Evolutionary conservation across 2,797 vertebrate genomes (phyloP).

Genomic region (Sebastes dallii): DNA sequence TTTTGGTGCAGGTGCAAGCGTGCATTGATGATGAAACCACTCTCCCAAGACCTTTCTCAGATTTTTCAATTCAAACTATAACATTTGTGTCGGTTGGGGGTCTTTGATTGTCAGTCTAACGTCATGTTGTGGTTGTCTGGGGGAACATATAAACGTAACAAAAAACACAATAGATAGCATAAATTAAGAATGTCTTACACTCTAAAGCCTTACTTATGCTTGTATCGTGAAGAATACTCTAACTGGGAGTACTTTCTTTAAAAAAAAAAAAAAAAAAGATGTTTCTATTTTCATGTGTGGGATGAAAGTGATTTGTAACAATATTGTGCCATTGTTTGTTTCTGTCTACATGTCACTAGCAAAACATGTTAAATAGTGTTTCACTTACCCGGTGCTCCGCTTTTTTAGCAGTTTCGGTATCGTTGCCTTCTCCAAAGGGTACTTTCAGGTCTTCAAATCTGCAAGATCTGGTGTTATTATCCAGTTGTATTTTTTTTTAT

Average conservation of each 20-base stretch:
- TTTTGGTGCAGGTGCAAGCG: not conserved
- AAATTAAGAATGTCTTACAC: constrained; percentile 42
- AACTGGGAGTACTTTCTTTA: constrained; percentile 34
- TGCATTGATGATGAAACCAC: constrained; percentile 32
- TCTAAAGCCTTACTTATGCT: constrained; percentile 75
- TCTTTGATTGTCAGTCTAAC: constrained; percentile 25
- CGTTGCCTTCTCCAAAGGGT: constrained; percentile 60
- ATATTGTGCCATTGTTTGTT: constrained; percentile 67
- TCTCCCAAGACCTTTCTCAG: constrained; percentile 10
- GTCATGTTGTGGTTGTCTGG: constrained; percentile 37
- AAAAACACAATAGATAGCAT: constrained; percentile 28
- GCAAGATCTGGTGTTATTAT: constrained; percentile 43
- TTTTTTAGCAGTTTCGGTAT: constrained; percentile 46
- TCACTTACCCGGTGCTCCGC: constrained; percentile 64
- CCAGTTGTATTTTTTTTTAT: constrained; percentile 35
- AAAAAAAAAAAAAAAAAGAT: not conserved
- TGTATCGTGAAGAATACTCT: constrained; percentile 54
- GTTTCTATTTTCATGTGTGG: constrained; percentile 50
- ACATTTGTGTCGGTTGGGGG: constrained; percentile 21
- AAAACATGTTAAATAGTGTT: constrained; percentile 52
- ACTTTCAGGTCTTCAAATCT: constrained; percentile 61
- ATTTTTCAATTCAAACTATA: not conserved
- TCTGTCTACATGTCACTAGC: constrained; percentile 46
- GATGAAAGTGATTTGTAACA: constrained; percentile 59
- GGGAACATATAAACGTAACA: constrained; percentile 21